Percentiles rank a stretch among this genome's conserved stretches.
These are phyloP conservation scores for Cranoglanis bouderius DNA, from an alignment of 2,113 vertebrate genomes.

Conservation along the genomic window DNA sequence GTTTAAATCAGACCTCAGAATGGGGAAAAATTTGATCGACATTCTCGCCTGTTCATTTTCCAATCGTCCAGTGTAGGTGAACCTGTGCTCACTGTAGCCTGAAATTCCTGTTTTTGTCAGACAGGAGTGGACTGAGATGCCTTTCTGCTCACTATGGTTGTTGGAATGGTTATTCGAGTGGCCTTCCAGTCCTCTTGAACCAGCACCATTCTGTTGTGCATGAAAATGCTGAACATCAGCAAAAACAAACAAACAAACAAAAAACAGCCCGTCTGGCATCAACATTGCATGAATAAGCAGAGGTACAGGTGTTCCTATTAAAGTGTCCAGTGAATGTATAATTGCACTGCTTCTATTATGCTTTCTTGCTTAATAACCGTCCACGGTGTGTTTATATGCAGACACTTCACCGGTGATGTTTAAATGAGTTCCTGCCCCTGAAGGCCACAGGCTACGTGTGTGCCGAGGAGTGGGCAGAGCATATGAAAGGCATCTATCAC, in stretches of 20 bases:
- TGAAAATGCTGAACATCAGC: neutral
- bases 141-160: neutral
- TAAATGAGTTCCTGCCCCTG: conserved; percentile 19
- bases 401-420: neutral
- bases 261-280: neutral
- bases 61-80: neutral
- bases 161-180: neutral
- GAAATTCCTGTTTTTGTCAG: neutral
- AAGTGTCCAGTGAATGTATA: neutral
- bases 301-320: neutral
- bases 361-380: conserved; percentile 12
- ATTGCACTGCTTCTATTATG: neutral
- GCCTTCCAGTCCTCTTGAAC: neutral
- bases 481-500: conserved; percentile 55
- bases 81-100: neutral
- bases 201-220: neutral
- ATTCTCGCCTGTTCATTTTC: neutral
- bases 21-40: no score
- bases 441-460: conserved; percentile 33
- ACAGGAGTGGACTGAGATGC: neutral
- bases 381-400: conserved; percentile 21
- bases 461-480: conserved; percentile 42
- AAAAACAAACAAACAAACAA: neutral
- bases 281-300: neutral
- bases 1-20: neutral